Percentiles rank a stretch among this genome's conserved stretches.
Evolutionary conservation across 37 sponge, comb jelly and placozoan genomes (phyloP).

Genomic region (Geodia barretti): DNA sequence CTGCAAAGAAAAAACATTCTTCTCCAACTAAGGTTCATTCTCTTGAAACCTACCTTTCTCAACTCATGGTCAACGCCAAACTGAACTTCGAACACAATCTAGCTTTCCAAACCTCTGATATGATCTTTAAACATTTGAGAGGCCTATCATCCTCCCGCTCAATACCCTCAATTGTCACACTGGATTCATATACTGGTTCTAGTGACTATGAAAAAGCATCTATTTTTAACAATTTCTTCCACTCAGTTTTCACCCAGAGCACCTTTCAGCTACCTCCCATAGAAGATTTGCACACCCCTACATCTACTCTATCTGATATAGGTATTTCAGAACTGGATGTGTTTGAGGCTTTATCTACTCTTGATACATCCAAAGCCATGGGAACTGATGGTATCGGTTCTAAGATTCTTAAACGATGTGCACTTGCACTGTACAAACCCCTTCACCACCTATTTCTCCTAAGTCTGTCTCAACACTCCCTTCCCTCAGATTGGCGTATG

Average conservation of each 20-base stretch:
- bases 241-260: slow-evolving; percentile 1
- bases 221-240: background rate
- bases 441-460: slow-evolving; percentile 7
- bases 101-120: background rate
- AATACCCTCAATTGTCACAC: background rate
- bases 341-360: background rate
- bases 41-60: background rate
- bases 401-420: slow-evolving; percentile 3
- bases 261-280: background rate
- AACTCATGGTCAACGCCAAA: background rate
- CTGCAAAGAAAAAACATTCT: background rate
- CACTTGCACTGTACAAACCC: background rate
- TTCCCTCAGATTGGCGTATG: background rate
- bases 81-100: background rate
- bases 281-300: background rate
- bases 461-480: background rate
- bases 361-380: background rate
- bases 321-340: background rate
- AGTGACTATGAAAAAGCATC: background rate
- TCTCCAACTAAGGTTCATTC: background rate
- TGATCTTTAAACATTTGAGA: background rate
- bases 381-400: slow-evolving; percentile 7
- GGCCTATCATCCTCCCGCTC: background rate
- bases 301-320: background rate
- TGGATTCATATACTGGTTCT: background rate